Conservation (phyloP, 2,113 vertebrate genomes). For the Vimba vimba region DNA sequence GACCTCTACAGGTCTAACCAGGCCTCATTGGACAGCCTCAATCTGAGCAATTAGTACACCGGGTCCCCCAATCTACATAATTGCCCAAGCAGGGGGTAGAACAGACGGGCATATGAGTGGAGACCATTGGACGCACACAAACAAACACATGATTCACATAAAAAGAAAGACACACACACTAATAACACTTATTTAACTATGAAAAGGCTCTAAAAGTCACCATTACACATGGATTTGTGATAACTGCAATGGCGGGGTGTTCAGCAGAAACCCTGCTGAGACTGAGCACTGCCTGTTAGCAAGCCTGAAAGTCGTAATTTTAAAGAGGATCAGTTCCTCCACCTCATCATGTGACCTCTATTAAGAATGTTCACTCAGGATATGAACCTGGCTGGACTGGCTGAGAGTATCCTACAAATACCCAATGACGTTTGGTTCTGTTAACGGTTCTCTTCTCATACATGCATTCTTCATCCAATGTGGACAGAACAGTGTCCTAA, state of each 20-base stretch:
- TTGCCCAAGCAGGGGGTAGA: conserved; percentile 75
- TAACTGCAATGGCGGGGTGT: not conserved
- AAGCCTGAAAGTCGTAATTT: not conserved
- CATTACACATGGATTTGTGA: not conserved
- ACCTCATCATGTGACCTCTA: conserved; percentile 4
- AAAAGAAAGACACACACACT: conserved; percentile 36
- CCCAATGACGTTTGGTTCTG: not conserved
- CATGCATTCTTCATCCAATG: too few species aligned
- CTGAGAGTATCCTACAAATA: not conserved
- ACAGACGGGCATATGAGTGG: conserved; percentile 70
- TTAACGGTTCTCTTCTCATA: too few species aligned
- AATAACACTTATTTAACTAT: conserved; percentile 19
- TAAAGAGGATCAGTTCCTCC: not conserved
- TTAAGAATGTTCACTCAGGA: not conserved
- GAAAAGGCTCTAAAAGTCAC: conserved; percentile 23
- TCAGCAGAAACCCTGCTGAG: conserved; percentile 20
- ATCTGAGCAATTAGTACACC: conserved; percentile 79
- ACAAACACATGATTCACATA: conserved; percentile 45
- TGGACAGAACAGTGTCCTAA: too few species aligned
- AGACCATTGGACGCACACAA: conserved; percentile 63
- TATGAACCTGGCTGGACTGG: not conserved
- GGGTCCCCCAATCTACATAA: conserved; percentile 80
- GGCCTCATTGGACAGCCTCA: conserved; percentile 71
- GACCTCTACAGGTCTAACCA: conserved; percentile 58
- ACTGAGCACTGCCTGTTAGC: not conserved